A percentile compares a stretch with the other conserved stretches of the same genome.
phyloP scores from a whole-genome alignment of 2,113 vertebrate genomes.

The Apeltes quadracus region DNA sequence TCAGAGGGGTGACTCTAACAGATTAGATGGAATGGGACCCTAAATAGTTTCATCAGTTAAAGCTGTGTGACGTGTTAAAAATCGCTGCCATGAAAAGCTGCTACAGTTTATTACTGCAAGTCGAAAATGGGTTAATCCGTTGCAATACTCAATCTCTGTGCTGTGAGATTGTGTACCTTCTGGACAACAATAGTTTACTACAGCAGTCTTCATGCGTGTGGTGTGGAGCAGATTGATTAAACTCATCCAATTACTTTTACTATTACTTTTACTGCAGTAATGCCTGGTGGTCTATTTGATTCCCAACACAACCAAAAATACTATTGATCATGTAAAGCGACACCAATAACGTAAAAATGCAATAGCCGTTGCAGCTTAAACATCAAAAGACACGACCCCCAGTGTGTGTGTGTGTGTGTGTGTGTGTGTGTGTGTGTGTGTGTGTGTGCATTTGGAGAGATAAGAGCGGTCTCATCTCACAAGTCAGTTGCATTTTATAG shows the following conservation, averaged over 20 bases:
- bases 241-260: constrained; percentile 17
- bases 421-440: not conserved
- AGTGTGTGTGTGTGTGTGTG: not conserved
- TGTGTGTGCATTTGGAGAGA: not conserved
- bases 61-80: not conserved
- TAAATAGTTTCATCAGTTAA: not conserved
- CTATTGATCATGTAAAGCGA: not conserved
- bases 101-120: not conserved
- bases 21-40: not conserved
- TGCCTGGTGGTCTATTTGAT: not conserved
- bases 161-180: not conserved
- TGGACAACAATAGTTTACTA: not conserved
- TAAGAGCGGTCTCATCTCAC: not conserved
- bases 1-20: not conserved
- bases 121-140: not conserved
- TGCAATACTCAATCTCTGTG: not conserved
- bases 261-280: not conserved
- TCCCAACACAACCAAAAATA: not conserved
- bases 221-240: constrained; percentile 16
- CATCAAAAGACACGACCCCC: not conserved
- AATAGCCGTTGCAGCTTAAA: not conserved
- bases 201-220: not conserved
- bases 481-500: not conserved
- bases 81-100: not conserved
- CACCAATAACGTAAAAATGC: not conserved